Percentiles rank a stretch among this genome's conserved stretches.
phyloP scores from a whole-genome alignment of 1,140 invertebrate species.

The Zaprionus nigranus region DNA sequence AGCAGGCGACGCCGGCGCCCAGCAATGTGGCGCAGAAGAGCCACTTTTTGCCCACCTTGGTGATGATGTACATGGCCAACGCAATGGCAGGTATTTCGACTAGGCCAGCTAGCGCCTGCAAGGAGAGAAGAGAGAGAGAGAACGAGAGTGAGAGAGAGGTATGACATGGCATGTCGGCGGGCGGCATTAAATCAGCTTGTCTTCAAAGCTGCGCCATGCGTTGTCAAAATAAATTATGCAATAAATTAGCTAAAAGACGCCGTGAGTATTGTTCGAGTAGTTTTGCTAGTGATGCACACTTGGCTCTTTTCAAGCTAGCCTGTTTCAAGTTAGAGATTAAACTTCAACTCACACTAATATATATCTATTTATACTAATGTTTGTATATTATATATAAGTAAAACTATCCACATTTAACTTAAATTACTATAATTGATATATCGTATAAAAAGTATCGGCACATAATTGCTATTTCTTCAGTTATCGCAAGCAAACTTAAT shows the following conservation, averaged over 20 bases:
- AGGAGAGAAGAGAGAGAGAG: background rate
- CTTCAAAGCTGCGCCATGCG: conserved; percentile 69
- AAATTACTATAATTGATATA: no score
- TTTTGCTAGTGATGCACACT: conserved; percentile 45
- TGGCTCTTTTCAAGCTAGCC: conserved; percentile 13
- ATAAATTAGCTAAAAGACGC: conserved; percentile 65
- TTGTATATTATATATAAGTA: no score
- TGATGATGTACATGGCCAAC: conserved; percentile 88
- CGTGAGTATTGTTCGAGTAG: conserved; percentile 39
- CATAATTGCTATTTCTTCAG: no score
- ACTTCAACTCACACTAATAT: no score
- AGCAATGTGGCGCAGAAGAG: conserved; percentile 88
- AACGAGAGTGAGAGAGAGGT: conserved; percentile 12
- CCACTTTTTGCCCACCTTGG: conserved; percentile 89
- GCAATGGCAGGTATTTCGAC: conserved; percentile 90
- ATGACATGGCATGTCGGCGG: conserved; percentile 55
- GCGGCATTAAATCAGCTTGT: conserved; percentile 64
- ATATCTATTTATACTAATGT: no score
- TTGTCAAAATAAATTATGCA: conserved; percentile 78
- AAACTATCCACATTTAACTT: no score
- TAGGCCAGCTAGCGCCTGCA: conserved; percentile 86
- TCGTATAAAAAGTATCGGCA: no score
- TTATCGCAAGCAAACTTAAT: no score
- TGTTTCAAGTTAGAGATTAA: background rate
- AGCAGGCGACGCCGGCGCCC: conserved; percentile 88